phyloP scores from a whole-genome alignment of 37 sponge, comb jelly and placozoan species.

The Geodia barretti region DNA sequence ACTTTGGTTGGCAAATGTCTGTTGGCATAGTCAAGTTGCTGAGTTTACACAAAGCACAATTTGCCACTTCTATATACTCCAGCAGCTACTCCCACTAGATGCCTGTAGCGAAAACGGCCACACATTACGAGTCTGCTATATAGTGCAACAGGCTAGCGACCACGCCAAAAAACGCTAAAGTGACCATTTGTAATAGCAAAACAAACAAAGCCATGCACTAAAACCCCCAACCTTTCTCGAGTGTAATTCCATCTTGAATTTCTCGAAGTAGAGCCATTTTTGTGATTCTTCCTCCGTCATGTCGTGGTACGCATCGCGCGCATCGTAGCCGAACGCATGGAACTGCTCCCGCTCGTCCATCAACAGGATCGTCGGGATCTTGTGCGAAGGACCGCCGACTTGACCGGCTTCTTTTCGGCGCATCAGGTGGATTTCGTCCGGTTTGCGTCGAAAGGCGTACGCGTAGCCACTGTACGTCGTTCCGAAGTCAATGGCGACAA shows the following conservation, averaged over 20 bases:
- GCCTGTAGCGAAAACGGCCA: no score
- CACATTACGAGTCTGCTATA: no score
- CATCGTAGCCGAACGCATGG: constrained; percentile 76
- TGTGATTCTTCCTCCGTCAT: constrained; percentile 41
- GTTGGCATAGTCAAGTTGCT: not conserved
- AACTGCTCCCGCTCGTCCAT: constrained; percentile 50
- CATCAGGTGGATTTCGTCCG: constrained; percentile 69
- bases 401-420: constrained; percentile 13
- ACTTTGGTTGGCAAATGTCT: no score
- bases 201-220: not conserved
- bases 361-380: constrained; percentile 63
- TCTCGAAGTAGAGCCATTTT: constrained; percentile 73
- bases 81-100: not conserved
- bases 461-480: constrained; percentile 83
- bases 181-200: not conserved
- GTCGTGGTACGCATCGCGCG: constrained; percentile 62
- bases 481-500: constrained; percentile 71
- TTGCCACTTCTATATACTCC: no score
- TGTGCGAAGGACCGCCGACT: constrained; percentile 14
- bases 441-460: constrained; percentile 47
- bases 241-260: constrained; percentile 81
- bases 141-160: no score
- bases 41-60: not conserved
- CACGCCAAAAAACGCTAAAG: not conserved
- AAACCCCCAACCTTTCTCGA: constrained; percentile 79